Evolutionary conservation across 2,888 invertebrate genomes (phyloP).

Genomic region (Lamproptera curius): DNA sequence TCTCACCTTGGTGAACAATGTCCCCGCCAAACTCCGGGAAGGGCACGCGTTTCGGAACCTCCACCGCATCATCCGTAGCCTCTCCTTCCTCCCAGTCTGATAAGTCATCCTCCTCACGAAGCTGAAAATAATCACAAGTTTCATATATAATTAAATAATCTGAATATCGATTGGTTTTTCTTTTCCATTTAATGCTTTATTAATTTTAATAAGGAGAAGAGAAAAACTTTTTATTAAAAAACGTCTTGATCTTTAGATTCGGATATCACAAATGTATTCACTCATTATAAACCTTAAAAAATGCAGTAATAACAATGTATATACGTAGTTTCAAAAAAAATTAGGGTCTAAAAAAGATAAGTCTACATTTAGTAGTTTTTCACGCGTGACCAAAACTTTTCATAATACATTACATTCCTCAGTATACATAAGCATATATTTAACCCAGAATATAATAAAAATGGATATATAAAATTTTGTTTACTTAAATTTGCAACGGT

Average conservation of each 20-base stretch:
- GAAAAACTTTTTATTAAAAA: neutral
- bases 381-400: too few relatives aligned
- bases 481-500: too few relatives aligned
- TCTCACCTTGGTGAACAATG: constrained; percentile 75
- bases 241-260: neutral
- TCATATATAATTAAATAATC: too few relatives aligned
- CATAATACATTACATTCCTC: too few relatives aligned
- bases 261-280: neutral
- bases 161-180: too few relatives aligned
- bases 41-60: constrained; percentile 72
- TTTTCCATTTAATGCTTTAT: neutral
- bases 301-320: neutral
- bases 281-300: neutral
- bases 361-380: too few relatives aligned
- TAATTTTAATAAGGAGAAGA: neutral
- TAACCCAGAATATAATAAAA: too few relatives aligned
- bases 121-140: too few relatives aligned
- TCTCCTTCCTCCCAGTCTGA: constrained; percentile 71
- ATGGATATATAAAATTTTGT: too few relatives aligned
- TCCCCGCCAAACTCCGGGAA: constrained; percentile 85
- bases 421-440: too few relatives aligned
- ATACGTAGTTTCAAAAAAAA: too few relatives aligned
- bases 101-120: constrained; percentile 61
- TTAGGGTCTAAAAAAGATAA: too few relatives aligned
- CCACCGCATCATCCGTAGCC: constrained; percentile 55